Base-by-base conservation (phyloP, 2,797 vertebrate genomes). In the Spinibarbus caldwelli region DNA sequence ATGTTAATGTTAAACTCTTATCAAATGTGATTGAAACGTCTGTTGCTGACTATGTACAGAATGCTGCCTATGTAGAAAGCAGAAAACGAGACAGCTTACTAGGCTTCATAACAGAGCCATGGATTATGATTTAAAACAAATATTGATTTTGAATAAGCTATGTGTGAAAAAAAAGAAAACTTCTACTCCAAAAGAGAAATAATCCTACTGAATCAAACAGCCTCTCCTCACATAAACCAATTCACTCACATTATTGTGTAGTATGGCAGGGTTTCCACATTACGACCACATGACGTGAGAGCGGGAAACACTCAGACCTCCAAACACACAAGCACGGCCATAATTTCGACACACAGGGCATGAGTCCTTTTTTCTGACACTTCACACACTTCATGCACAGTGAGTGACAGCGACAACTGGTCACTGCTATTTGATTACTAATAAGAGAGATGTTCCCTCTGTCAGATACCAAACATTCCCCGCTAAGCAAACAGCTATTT, bases 401-500 rank as follows among this genome's bases (percentile, higher is more conserved):
- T 90, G 97, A 99, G 96, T 98, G 98, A 97, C 96, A 94, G 96
- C 96, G 97, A 96, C 98, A 99, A 99, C 97, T 99, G 98, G 96
- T 95, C 96, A 95, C 94, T 94, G 97, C 96, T 97, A 97, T 98
- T 98, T 99, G 98, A 98, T 99, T 99, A 98, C 98, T 98, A 99
- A 99, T 98, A 97, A 99, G 98, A 99, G 97, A 98, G 97, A 98
- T 97, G 98, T 98, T 96, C 97, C 96, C 96, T 97, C 97, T 98
- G 98, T 98, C 98, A 99, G 97, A 99, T 98, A 97, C 96, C 97
- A 95, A 96, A 95, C 97, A 97, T 98, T 99, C 98, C 96, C 97
- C 93, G 89, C 97, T 98, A 98, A 99, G 98, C 98, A 99, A 99
- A 99, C 98, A 99, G 97, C 97, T 96, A 97, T 97, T 96, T 94